These are phyloP conservation scores for Ptychobarbus kaznakovi DNA, from an alignment of 2,797 vertebrate genomes.

Conservation along the genomic window DNA sequence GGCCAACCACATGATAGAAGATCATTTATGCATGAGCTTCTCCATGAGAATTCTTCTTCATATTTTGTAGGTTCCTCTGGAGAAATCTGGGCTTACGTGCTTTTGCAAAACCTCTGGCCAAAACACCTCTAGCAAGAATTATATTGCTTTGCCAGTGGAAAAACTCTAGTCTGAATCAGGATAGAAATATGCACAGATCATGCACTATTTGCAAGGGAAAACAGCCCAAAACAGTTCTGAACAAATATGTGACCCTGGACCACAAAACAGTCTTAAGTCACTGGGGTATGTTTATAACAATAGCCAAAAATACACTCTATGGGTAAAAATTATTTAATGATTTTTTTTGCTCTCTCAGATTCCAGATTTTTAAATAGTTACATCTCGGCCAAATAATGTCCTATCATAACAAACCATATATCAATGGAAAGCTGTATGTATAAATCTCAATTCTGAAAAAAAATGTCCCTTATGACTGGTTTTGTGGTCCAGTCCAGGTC, in stretches of 20 bases:
- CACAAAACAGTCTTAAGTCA: too few species aligned
- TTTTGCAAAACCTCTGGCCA: not conserved
- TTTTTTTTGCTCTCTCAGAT: too few species aligned
- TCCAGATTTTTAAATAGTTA: too few species aligned
- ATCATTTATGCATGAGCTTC: not conserved
- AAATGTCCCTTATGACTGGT: too few species aligned
- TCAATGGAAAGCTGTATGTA: too few species aligned
- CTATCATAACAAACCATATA: too few species aligned
- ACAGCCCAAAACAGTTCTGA: not conserved
- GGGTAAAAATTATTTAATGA: too few species aligned
- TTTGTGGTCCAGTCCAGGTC: too few species aligned
- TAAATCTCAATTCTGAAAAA: too few species aligned
- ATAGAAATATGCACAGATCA: not conserved
- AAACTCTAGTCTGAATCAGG: not conserved
- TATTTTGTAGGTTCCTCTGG: not conserved
- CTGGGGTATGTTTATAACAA: too few species aligned
- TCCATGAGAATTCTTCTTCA: not conserved
- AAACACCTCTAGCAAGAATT: not conserved
- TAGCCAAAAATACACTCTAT: too few species aligned
- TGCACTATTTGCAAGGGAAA: not conserved
- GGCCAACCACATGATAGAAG: not conserved
- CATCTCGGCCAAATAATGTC: too few species aligned
- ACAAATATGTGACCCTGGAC: not conserved
- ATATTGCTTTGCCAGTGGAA: not conserved
- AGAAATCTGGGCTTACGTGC: not conserved